phyloP scores from a whole-genome alignment of 92 coral and sea anemone species.

The Bergia sp. region DNA sequence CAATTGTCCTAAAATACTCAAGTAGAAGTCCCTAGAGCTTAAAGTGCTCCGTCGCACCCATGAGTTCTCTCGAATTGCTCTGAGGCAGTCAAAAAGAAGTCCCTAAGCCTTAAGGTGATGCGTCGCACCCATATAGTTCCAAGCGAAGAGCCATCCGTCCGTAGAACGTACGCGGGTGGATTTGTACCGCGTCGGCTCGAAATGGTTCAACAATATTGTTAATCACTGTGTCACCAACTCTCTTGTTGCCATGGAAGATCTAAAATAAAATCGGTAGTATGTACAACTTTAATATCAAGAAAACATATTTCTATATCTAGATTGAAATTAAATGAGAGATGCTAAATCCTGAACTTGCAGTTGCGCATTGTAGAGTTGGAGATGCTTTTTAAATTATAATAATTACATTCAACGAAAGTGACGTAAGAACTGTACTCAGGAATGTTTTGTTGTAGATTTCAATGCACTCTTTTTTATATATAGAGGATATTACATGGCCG shows the following conservation, averaged over 20 bases:
- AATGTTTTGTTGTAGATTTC: too few relatives aligned
- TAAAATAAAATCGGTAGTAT: background rate
- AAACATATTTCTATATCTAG: too few relatives aligned
- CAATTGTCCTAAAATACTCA: background rate
- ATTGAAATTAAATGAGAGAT: background rate
- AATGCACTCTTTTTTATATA: too few relatives aligned
- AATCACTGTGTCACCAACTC: background rate
- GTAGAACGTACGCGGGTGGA: background rate
- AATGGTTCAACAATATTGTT: conserved; percentile 2
- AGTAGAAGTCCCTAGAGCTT: too few relatives aligned
- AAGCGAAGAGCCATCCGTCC: conserved; percentile 31
- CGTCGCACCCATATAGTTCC: conserved; percentile 23
- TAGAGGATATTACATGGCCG: too few relatives aligned
- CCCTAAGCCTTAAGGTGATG: background rate
- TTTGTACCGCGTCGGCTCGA: conserved; percentile 6
- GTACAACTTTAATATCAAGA: too few relatives aligned
- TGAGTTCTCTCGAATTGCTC: background rate
- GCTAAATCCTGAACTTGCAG: background rate
- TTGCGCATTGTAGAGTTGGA: background rate
- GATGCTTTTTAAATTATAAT: too few relatives aligned
- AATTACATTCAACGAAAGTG: too few relatives aligned
- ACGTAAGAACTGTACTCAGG: too few relatives aligned
- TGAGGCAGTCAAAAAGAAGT: background rate
- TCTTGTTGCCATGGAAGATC: conserved; percentile 21
- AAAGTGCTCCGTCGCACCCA: background rate